These are phyloP conservation scores for Scolopax bukidnonensis DNA, from an alignment of 2,797 vertebrate genomes.

Conservation along the genomic window DNA sequence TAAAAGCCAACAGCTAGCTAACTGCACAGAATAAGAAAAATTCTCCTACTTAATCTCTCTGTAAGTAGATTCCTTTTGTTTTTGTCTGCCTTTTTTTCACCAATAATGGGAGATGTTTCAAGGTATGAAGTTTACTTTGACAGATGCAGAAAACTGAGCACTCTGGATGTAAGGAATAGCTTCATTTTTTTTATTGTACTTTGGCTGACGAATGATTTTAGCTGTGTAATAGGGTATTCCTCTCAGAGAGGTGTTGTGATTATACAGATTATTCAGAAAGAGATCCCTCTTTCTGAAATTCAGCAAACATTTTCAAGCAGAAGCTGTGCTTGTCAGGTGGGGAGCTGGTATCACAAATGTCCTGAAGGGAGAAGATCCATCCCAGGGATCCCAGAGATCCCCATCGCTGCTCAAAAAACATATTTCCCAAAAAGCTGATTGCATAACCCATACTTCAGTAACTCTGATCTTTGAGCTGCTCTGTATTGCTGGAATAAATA, in stretches of 20 bases:
- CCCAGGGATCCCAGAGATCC: neutral
- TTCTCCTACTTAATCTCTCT: neutral
- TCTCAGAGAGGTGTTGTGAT: neutral
- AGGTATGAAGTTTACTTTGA: neutral
- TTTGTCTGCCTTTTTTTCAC: neutral
- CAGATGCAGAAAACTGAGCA: neutral
- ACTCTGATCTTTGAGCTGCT: neutral
- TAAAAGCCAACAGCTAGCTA: neutral
- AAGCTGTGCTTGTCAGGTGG: neutral
- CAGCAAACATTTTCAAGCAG: neutral
- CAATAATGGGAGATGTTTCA: accelerated
- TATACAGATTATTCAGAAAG: too few relatives aligned
- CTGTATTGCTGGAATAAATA: neutral
- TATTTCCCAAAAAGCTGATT: neutral
- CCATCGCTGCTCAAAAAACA: neutral
- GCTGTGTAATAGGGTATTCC: neutral
- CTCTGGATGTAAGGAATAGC: neutral
- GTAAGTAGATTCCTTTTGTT: neutral
- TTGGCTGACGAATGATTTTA: neutral
- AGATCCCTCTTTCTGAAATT: neutral
- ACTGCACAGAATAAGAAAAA: neutral
- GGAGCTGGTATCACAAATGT: neutral
- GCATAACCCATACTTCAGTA: neutral
- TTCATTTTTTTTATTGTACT: neutral
- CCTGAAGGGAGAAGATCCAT: neutral